Conservation (phyloP, 2,797 vertebrate genomes). For the Spinus olivaceus region DNA sequence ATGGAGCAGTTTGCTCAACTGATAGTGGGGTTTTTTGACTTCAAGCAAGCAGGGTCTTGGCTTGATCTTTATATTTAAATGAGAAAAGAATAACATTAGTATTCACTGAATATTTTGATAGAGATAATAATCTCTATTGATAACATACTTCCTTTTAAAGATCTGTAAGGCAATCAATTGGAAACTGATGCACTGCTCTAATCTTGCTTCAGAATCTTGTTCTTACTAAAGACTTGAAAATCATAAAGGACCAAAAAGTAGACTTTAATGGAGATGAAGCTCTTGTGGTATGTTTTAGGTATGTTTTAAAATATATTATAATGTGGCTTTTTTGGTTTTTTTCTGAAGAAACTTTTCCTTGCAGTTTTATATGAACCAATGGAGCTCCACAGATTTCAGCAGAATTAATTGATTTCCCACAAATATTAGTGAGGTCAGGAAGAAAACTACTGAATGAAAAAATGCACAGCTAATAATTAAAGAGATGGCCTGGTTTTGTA, state of each 20-base stretch:
- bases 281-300: neutral
- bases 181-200: constrained; percentile 16
- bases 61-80: constrained; percentile 52
- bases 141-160: constrained; percentile 34
- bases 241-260: neutral
- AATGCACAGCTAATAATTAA: constrained; percentile 66
- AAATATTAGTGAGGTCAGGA: constrained; percentile 14
- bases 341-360: neutral
- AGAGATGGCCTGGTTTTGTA: constrained; percentile 24
- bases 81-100: constrained; percentile 47
- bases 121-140: constrained; percentile 53
- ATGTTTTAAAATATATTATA: neutral
- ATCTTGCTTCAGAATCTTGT: constrained; percentile 40
- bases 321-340: neutral
- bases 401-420: constrained; percentile 4
- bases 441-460: constrained; percentile 37
- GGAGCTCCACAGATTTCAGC: neutral
- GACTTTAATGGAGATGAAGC: neutral
- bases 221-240: constrained; percentile 16
- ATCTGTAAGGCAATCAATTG: constrained; percentile 52
- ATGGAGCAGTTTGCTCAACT: neutral
- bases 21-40: neutral
- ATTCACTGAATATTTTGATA: constrained; percentile 55
- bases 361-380: neutral
- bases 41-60: constrained; percentile 19